Evolutionary conservation across 2,113 vertebrate genomes (phyloP), one percentile per base, ranked within the genome.

Genomic region (Anoura caudifer): DNA sequence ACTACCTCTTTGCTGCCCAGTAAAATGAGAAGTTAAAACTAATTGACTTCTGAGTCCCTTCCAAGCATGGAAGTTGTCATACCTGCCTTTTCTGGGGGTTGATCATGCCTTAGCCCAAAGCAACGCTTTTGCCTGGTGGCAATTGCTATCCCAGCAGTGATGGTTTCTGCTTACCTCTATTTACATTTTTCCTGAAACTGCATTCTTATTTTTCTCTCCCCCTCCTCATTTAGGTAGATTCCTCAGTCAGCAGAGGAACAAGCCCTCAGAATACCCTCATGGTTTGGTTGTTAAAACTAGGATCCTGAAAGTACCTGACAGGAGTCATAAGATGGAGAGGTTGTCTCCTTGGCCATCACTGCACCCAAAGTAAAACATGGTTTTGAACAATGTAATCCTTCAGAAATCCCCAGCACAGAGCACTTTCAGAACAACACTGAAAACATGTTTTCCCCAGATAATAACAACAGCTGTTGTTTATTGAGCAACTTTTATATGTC

Each of bases 331-430:
- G 50, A 65, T 36, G 26, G 24, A 91, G 43, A 76, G 26, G 31
- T 63, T 92, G 63, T 50, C 28, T 41, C 26, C 41, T 83, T 77
- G 52, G 72, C 15, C 28, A 90, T 92, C 41, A 79, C 7, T n/a
- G 54, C 0, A n/a, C 6, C 7, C 17, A 95, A 95, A 95, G 75
- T 61, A 95, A 91, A 63, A 19, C 73, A 90, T 16, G 7, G 54
- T 76, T 85, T 87, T 92, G 61, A 96, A 92, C 67, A 84, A 33
- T 13, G 4, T 56, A 65, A 87, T 94, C 61, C 52, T 94, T 90
- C 52, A 84, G 31, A 76, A 92, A 94, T 8, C 6, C 19, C 26
- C 33, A 86, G 16, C 50, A 77, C 16, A 43, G 19, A 91, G 31
- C 9, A 87, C 43, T 70, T 92, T 87, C 41, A 95, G 19, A 83